Percentiles rank a stretch among this genome's conserved stretches.
Evolutionary conservation across 2,888 invertebrate genomes (phyloP).

Genomic region (Caenorhabditis afra): DNA sequence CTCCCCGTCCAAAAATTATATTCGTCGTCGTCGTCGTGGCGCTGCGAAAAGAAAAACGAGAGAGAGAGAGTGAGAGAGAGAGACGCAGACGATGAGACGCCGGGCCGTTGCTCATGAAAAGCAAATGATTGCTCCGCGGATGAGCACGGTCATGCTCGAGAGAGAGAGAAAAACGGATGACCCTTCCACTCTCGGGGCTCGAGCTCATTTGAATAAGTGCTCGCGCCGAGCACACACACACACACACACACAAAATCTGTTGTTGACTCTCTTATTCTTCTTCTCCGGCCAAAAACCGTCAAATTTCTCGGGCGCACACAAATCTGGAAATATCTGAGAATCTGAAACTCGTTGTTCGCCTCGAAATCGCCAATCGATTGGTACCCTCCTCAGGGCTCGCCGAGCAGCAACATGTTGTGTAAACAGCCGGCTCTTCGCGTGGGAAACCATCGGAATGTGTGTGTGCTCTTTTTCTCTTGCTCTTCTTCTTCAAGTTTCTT

Average conservation of each 20-base stretch:
- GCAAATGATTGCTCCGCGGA: slow-evolving; percentile 46
- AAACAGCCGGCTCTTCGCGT: slow-evolving; percentile 40
- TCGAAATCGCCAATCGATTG: no score
- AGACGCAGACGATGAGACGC: no score
- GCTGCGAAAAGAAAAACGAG: no score
- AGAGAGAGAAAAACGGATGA: slow-evolving; percentile 23
- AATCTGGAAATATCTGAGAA: not conserved
- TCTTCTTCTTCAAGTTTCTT: slow-evolving; percentile 40
- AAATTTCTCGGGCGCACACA: not conserved
- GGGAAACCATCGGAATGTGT: slow-evolving; percentile 51
- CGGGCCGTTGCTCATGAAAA: slow-evolving; percentile 25
- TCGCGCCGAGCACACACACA: slow-evolving; percentile 7
- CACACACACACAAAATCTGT: not conserved
- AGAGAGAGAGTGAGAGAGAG: not conserved
- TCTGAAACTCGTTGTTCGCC: no score
- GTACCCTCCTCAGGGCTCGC: no score
- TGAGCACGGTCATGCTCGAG: slow-evolving; percentile 48
- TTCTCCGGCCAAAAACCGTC: not conserved
- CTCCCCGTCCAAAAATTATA: no score
- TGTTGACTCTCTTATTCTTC: not conserved
- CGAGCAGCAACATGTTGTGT: slow-evolving; percentile 47
- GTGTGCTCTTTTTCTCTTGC: slow-evolving; percentile 30
- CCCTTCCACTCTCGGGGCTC: slow-evolving; percentile 9
- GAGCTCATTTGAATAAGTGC: slow-evolving; percentile 44
- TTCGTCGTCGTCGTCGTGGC: no score